Base-by-base conservation (phyloP, 2,113 vertebrate species). In the Pangasianodon hypophthalmus region DNA sequence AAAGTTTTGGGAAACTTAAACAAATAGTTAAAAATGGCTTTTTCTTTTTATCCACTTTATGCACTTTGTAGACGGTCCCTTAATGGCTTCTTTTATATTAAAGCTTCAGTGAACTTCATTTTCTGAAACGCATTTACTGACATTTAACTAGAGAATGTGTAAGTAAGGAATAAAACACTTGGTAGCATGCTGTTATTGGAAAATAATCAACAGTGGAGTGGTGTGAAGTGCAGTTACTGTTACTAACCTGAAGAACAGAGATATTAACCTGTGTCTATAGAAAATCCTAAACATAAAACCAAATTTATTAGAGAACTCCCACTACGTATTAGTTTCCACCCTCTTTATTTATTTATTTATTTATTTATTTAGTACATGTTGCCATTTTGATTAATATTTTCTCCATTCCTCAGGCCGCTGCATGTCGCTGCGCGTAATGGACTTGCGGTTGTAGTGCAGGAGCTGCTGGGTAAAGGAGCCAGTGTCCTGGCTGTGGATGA, bases 401-500 rank as follows among this genome's bases (percentile, higher is more conserved):
- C 18, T 64, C 86, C 21, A 46, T 92, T 92, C 56, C 87, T 80
- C 94, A 99, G 98, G 94, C 98, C 98, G 92, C 96, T 99, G 92
- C 98, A 99, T 77, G 98, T 99, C 92, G 98, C 98, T 95, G 98
- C 98, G 94, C 97, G 98, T 93, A 99, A 99, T 69, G 98, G 98
- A 92, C 95, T 99, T 87, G 98, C 98, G 46, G 97, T 98, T 94
- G 98, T 99, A 91, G 98, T 99, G 91, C 98, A 99, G 92, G 98
- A 99, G 94, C 97, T 99, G 92, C 94, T 99, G 93, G 97, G 97
- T 46, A 99, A 99, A 94, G 98, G 98, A 95, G 98, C 98, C 90
- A 99, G 98, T 93, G 98, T 99, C 77, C 97, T 99, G 91, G 98
- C 98, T 87, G 98, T 99, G 19, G 98, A 99, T 95, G 98, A 99